A percentile compares a stretch with the other conserved stretches of the same genome.
Conservation (phyloP, 2,113 vertebrate genomes). For the Nesoenas mayeri region DNA sequence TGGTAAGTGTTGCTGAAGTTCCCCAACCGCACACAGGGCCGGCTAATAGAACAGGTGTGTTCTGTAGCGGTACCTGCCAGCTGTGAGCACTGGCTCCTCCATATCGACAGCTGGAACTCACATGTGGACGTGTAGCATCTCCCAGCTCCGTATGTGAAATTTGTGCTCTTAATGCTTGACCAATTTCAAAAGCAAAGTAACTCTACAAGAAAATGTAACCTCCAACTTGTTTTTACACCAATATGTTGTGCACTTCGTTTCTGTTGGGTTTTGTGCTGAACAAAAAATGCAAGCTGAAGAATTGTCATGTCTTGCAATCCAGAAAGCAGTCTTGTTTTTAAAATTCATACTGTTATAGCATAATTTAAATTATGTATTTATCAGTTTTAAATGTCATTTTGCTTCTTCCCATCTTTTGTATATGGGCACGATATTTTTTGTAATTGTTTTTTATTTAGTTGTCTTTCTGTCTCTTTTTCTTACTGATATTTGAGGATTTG, state of each 20-base stretch:
- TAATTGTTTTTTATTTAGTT: slow-evolving; percentile 36
- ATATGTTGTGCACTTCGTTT: not conserved
- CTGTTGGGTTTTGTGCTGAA: not conserved
- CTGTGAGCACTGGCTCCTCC: not conserved
- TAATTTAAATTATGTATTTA: slow-evolving; percentile 62
- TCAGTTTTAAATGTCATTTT: slow-evolving; percentile 53
- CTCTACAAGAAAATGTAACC: not conserved
- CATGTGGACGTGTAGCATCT: not conserved
- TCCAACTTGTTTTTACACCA: not conserved
- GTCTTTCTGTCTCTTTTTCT: not conserved
- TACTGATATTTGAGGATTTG: slow-evolving; percentile 60
- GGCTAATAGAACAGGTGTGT: not conserved
- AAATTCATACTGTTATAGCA: slow-evolving; percentile 15
- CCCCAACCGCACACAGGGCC: not conserved
- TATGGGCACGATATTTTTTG: slow-evolving; percentile 47
- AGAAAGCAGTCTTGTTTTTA: slow-evolving; percentile 24
- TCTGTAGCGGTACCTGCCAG: not conserved
- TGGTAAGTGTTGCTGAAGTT: not conserved
- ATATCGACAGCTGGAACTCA: not conserved
- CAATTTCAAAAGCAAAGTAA: not conserved
- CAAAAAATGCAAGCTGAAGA: slow-evolving; percentile 24
- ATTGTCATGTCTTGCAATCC: slow-evolving; percentile 10
- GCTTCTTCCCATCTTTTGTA: slow-evolving; percentile 56
- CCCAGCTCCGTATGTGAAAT: not conserved
- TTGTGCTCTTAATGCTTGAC: not conserved